A percentile compares a stretch with the other conserved stretches of the same genome.
Evolutionary conservation across 2,797 vertebrate genomes (phyloP).

Genomic region (Oceanodroma leucorhoa): DNA sequence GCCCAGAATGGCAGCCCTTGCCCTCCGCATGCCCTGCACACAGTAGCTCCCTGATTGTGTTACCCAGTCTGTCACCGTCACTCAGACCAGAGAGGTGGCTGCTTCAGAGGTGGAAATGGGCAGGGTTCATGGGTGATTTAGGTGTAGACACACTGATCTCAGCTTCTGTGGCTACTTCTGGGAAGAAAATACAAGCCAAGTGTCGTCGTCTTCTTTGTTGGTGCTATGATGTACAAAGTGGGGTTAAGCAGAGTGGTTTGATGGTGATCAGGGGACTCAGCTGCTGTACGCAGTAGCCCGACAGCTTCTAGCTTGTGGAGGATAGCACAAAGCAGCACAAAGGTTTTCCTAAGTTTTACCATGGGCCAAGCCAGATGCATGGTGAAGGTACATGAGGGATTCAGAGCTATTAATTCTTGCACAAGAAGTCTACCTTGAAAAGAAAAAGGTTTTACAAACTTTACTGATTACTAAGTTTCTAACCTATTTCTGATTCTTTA

Average conservation of each 20-base stretch:
- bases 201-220: neutral
- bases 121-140: neutral
- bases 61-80: neutral
- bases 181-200: neutral
- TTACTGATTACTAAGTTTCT: neutral
- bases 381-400: neutral
- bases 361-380: neutral
- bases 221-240: neutral
- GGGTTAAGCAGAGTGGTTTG: neutral
- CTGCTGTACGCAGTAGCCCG: neutral
- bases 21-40: fast-evolving
- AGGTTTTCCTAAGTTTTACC: neutral
- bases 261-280: neutral
- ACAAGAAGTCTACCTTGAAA: neutral
- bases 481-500: neutral
- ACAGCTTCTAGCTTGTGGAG: neutral
- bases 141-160: neutral
- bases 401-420: neutral
- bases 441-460: neutral
- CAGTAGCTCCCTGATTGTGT: neutral
- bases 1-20: neutral
- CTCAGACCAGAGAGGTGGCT: neutral
- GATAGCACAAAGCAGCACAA: neutral
- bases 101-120: neutral
- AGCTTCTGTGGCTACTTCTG: neutral